A percentile compares a stretch with the other conserved stretches of the same genome.
phyloP scores from a whole-genome alignment of 2,888 invertebrate genomes.

The Camptogramma bilineatum region DNA sequence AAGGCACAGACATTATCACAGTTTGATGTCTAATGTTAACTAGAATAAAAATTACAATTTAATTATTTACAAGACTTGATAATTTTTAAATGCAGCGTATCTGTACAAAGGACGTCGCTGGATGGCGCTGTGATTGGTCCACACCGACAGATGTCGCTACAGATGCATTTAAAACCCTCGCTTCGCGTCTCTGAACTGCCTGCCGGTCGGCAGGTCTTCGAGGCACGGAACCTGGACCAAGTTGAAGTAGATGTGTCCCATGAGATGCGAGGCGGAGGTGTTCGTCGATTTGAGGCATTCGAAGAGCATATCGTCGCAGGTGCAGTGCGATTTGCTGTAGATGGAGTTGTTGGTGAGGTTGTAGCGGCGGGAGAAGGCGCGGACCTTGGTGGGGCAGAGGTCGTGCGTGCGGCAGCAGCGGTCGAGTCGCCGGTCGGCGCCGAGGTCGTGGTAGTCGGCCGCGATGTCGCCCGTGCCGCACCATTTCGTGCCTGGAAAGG shows the following conservation, averaged over 20 bases:
- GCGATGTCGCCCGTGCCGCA: constrained; percentile 97
- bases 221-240: constrained; percentile 91
- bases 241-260: constrained; percentile 95
- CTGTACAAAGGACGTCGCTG: constrained; percentile 62
- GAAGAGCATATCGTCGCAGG: constrained; percentile 93
- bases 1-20: constrained; percentile 84
- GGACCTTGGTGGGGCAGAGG: constrained; percentile 93
- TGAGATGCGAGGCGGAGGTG: constrained; percentile 89
- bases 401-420: constrained; percentile 96
- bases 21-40: constrained; percentile 73
- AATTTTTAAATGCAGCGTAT: constrained; percentile 53
- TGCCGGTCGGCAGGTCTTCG: constrained; percentile 81
- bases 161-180: constrained; percentile 79
- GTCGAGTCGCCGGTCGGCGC: constrained; percentile 89
- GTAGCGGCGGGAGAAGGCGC: constrained; percentile 89
- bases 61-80: constrained; percentile 57
- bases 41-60: constrained; percentile 54
- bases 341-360: constrained; percentile 93
- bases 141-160: constrained; percentile 53
- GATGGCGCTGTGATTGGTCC: constrained; percentile 67
- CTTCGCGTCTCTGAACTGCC: constrained; percentile 80
- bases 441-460: constrained; percentile 92
- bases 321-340: constrained; percentile 95
- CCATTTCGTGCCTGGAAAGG: constrained; percentile 92
- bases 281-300: constrained; percentile 91